Evolutionary conservation across 2,113 vertebrate species (phyloP), one percentile per base, ranked within the genome.

Genomic region (Arothron firmamentum): DNA sequence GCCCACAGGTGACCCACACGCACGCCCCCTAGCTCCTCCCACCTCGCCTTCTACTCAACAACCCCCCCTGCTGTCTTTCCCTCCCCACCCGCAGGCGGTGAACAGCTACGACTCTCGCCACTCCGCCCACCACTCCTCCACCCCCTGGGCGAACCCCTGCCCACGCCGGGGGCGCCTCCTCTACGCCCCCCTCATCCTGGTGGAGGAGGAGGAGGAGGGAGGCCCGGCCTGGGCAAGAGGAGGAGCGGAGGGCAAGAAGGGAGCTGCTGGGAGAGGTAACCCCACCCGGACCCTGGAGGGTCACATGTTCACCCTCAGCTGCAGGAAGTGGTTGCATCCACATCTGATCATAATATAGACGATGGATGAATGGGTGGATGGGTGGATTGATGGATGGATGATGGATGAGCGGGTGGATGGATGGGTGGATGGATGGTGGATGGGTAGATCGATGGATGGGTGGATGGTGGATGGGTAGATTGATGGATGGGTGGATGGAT

Each of bases 181-280:
- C 9, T 95, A 95, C 3, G 92, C 94, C 5, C 94, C 94, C 1
- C 90, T 96, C 23, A 88, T 96, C 47, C 75, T 95, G 81, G 91
- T 95, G 84, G 91, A 94, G 3, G n/a, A n/a, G 20, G 93, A 94
- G 23, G 93, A 91, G 58, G 88, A 87, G 4, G 84, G 79, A 28
- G 76, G 70, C 50, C 82, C 76, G 0, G 51, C 84, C 0, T 81
- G 88, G 86, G 45, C 17, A 46, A n/a, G 45, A 51, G 52, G 20
- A 41, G 47, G 61, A 21, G 16, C 45, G 7, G 85, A 78, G 15
- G 67, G 48, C 18, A 80, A 78, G 63, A 73, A 67, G 45, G 74
- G 58, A 59, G 82, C 52, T 46, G 72, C 41, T 51, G 85, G 52
- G 52, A 58, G 79, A 83, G 81, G 83, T 48, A 48, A 19, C 47